Conservation (phyloP, 1,140 invertebrate species). For the Oedothorax gibbosus region DNA sequence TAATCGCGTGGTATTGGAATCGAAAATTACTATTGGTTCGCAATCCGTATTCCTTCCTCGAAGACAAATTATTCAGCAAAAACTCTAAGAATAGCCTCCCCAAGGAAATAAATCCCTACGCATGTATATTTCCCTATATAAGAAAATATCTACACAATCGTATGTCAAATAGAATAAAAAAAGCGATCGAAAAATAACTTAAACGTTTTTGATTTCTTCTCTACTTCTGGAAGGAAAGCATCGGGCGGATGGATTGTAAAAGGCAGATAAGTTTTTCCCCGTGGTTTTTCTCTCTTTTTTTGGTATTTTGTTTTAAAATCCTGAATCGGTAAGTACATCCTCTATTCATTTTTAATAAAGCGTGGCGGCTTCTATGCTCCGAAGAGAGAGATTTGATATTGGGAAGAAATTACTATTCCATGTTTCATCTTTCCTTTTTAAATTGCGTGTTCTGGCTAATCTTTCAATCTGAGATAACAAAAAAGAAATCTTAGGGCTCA, state of each 20-base stretch:
- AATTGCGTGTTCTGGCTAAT: background rate
- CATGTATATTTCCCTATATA: constrained; percentile 4
- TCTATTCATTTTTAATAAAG: constrained; percentile 42
- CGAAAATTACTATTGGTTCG: constrained; percentile 33
- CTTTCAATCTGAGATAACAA: background rate
- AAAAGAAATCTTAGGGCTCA: too few relatives aligned
- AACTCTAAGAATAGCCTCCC: constrained; percentile 16
- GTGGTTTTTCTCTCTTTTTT: background rate
- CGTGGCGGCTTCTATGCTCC: background rate
- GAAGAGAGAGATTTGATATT: constrained; percentile 6
- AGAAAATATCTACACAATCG: background rate
- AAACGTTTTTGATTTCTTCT: constrained; percentile 29
- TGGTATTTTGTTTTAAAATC: constrained; percentile 42
- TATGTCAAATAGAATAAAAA: constrained; percentile 36
- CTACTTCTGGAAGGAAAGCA: background rate
- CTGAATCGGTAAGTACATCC: constrained; percentile 32
- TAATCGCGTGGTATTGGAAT: constrained; percentile 14
- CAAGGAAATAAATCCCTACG: background rate
- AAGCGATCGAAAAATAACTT: constrained; percentile 12
- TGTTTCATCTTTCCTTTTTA: background rate
- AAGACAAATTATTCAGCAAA: constrained; percentile 42
- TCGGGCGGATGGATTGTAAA: too few relatives aligned
- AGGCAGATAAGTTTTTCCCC: background rate
- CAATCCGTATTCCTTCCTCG: background rate
- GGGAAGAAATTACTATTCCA: constrained; percentile 31